Conservation (phyloP, 2,113 vertebrate genomes). For the Stigmatopora argus region DNA sequence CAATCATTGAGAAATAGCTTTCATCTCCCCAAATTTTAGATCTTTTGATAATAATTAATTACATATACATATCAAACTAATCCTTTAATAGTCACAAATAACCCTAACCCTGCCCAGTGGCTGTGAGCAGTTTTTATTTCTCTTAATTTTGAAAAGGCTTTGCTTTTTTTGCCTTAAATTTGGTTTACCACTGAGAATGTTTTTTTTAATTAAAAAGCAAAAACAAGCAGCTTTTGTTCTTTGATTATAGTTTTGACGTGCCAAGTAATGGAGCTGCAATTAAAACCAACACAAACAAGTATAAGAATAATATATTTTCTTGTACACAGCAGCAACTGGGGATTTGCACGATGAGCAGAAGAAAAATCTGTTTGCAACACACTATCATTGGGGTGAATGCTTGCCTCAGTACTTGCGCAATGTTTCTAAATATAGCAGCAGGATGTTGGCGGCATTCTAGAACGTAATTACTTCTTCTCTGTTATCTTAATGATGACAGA, state of each 20-base stretch:
- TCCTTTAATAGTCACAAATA: background rate
- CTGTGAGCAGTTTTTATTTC: background rate
- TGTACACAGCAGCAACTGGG: background rate
- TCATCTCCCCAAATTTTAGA: background rate
- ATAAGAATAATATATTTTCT: background rate
- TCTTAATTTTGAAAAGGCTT: background rate
- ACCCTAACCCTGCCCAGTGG: background rate
- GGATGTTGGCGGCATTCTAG: background rate
- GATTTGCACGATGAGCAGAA: background rate
- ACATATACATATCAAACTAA: background rate
- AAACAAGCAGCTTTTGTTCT: background rate
- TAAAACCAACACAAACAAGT: background rate
- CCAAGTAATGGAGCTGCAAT: background rate
- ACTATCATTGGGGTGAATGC: conserved; percentile 1
- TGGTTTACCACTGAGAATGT: background rate
- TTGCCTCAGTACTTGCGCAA: background rate
- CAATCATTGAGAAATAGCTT: background rate
- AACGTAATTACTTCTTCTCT: background rate
- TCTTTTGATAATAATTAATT: background rate
- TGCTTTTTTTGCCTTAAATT: background rate
- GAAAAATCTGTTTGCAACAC: background rate
- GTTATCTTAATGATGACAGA: background rate
- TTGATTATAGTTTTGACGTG: background rate
- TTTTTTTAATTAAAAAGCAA: background rate
- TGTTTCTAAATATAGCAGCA: conserved; percentile 10